phyloP scores from a whole-genome alignment of 1,140 invertebrate species.

The Drosophila sucinea region DNA sequence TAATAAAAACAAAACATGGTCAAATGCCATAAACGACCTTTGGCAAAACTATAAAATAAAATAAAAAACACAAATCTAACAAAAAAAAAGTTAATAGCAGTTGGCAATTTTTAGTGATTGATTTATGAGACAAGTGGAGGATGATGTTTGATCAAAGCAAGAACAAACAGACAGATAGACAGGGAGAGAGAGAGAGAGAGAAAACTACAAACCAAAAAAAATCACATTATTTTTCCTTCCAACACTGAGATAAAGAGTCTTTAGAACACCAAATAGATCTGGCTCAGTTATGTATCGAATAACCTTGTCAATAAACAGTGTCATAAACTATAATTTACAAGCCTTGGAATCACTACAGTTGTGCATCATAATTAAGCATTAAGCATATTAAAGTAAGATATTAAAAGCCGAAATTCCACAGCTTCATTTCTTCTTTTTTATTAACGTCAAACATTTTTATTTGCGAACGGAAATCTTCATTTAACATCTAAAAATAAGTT shows the following conservation, averaged over 20 bases:
- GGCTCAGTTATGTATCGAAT: too few species aligned
- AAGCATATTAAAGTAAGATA: too few species aligned
- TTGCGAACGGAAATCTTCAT: background rate
- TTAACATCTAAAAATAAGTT: background rate
- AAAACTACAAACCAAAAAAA: background rate
- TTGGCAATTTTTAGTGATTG: constrained; percentile 55
- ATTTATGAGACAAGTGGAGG: constrained; percentile 54
- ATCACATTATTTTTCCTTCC: too few species aligned
- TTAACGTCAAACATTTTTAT: background rate
- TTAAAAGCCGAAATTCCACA: background rate
- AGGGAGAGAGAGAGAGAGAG: background rate
- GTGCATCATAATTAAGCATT: too few species aligned
- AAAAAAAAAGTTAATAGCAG: constrained; percentile 22
- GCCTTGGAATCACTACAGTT: too few species aligned
- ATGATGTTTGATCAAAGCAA: constrained; percentile 29
- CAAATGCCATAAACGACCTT: constrained; percentile 55
- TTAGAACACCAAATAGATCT: too few species aligned
- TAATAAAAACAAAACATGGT: constrained; percentile 25
- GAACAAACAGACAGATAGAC: background rate
- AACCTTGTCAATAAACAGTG: too few species aligned
- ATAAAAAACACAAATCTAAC: constrained; percentile 27
- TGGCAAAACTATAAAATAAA: constrained; percentile 43
- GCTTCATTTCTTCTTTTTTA: background rate
- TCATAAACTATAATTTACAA: too few species aligned
- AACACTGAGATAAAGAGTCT: too few species aligned